Conservation (phyloP, 2,113 vertebrate species). For the Tapirus terrestris region DNA sequence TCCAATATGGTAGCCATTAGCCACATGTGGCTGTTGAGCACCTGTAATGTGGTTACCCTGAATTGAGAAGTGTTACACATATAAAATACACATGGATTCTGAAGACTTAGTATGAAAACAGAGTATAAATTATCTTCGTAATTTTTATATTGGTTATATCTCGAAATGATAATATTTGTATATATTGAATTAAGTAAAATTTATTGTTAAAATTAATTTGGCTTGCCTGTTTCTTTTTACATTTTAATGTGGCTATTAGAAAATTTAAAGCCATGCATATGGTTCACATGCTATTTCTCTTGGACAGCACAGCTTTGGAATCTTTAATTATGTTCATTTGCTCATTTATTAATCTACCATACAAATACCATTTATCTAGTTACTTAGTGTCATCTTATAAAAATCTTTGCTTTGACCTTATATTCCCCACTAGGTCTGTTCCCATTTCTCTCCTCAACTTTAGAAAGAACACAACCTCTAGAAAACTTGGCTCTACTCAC, state of each 20-base stretch:
- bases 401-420: neutral
- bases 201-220: neutral
- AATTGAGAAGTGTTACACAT: neutral
- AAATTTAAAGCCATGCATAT: neutral
- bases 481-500: neutral
- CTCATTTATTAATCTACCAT: neutral
- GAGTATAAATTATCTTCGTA: neutral
- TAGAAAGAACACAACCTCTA: neutral
- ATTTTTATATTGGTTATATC: neutral
- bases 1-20: neutral
- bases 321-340: neutral
- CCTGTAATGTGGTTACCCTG: neutral
- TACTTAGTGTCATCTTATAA: neutral
- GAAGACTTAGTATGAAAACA: neutral
- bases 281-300: neutral
- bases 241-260: neutral
- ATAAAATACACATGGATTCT: neutral
- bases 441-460: neutral
- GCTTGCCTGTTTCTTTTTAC: neutral
- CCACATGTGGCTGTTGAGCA: accelerated
- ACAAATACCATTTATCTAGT: neutral
- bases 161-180: neutral
- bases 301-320: neutral
- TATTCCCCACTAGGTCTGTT: neutral
- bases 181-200: neutral